Percentiles rank a stretch among this genome's conserved stretches.
phyloP scores from a whole-genome alignment of 2,888 invertebrate genomes.

The Folsomia candida region DNA sequence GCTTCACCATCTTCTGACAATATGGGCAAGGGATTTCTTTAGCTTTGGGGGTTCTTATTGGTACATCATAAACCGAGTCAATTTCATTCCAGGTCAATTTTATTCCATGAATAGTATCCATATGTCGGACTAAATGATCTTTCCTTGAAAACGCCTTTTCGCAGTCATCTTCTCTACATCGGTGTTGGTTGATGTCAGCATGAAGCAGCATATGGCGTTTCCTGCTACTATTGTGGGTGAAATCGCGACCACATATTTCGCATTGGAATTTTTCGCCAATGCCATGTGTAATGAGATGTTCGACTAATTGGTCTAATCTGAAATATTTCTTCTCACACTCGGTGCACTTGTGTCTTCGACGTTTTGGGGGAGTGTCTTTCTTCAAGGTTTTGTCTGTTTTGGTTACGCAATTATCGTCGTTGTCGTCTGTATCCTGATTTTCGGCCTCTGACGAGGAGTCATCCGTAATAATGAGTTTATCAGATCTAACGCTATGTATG shows the following conservation, averaged over 20 bases:
- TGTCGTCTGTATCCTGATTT: neutral
- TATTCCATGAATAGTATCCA: neutral
- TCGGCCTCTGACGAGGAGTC: neutral
- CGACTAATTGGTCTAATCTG: neutral
- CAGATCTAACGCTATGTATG: neutral
- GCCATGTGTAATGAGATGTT: constrained; percentile 11
- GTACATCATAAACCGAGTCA: neutral
- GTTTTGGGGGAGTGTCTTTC: neutral
- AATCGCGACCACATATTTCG: constrained; percentile 5
- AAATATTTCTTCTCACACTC: constrained; percentile 1
- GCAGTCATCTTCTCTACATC: constrained; percentile 1
- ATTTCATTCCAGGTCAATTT: neutral
- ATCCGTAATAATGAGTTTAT: neutral
- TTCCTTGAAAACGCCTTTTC: constrained; percentile 5
- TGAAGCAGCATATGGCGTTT: constrained; percentile 11
- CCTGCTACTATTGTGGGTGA: neutral
- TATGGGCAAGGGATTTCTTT: constrained; percentile 10
- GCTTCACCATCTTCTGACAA: constrained; percentile 7
- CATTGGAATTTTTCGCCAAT: constrained; percentile 6
- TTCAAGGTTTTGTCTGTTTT: neutral
- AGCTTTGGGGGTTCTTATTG: neutral
- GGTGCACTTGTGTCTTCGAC: neutral
- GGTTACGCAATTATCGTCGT: neutral
- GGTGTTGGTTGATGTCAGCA: neutral
- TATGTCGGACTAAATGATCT: neutral